Evolutionary conservation across 2,113 vertebrate genomes (phyloP).

Genomic region (Tachysurus fulvidraco): DNA sequence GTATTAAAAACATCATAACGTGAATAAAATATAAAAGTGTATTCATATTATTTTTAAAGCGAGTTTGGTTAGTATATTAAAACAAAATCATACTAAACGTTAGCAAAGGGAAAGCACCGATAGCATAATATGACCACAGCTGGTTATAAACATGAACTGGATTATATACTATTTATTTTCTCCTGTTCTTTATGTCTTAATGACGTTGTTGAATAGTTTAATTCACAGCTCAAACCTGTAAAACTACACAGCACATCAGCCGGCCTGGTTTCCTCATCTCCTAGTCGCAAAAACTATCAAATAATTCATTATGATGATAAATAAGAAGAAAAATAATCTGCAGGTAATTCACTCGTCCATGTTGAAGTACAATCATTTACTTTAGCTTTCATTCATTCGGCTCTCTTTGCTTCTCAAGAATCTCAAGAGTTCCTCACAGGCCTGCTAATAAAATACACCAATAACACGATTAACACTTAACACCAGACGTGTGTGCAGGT

Average conservation of each 20-base stretch:
- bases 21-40: neutral
- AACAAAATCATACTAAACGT: neutral
- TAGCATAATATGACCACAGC: neutral
- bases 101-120: neutral
- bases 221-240: neutral
- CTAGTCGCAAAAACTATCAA: too few species aligned
- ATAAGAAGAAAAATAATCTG: too few species aligned
- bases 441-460: neutral
- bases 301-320: neutral
- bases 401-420: too few species aligned
- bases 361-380: neutral
- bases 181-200: neutral
- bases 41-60: neutral
- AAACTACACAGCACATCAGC: neutral
- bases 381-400: neutral
- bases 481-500: neutral
- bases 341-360: neutral
- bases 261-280: neutral
- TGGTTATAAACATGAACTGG: neutral
- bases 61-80: neutral
- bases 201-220: neutral
- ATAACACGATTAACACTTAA: neutral
- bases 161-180: neutral
- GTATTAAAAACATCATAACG: neutral
- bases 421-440: neutral